Evolutionary conservation across 2,797 vertebrate species (phyloP), one percentile per base, ranked within the genome.

Genomic region (Spinus pinus): DNA sequence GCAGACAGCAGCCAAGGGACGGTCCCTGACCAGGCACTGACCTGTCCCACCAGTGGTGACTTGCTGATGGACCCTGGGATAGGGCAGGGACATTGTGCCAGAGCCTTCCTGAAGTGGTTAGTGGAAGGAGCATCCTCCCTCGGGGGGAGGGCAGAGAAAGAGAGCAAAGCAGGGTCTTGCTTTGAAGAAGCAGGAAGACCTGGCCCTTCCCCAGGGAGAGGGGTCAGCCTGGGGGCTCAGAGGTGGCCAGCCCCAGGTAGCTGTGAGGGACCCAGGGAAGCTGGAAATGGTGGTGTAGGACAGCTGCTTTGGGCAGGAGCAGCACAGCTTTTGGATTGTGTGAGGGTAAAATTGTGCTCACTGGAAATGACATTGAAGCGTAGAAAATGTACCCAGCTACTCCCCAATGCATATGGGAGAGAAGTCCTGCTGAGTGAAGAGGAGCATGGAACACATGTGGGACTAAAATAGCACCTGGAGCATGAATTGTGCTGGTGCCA

Each of bases 141-240:
- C 0, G 0, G 1, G 4, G 3, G 35, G 37, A 72, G 41, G 33
- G 14, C 44, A 30, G 35, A 11, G 42, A 13, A 47, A 47, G 27
- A 20, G 12, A 39, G 7, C 7, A 37, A 61, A 89, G 16, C 24
- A 46, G 3, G 0, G 17, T 46, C 21, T 21, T 4, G 0, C 12
- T 57, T 35, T 57, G 54, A 35, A 57, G 54, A 25, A 57, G 33
- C 23, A 35, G 54, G 23, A 57, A 65, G 25, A 13, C 4, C 2
- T 6, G 23, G 20, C 1, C 3, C 12, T 83, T 60, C 9, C 11
- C 6, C 21, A 41, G 61, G 11, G 15, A 49, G 18, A 12, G 16
- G 12, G 25, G 0, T 9, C 23, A 1, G 0, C 14, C 24, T 9
- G n/a, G 16, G 19, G 28, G 23, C 66, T 60, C 0, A 0, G 0